Evolutionary conservation across 2,113 vertebrate species (phyloP).

Genomic region (Sigmodon hispidus): DNA sequence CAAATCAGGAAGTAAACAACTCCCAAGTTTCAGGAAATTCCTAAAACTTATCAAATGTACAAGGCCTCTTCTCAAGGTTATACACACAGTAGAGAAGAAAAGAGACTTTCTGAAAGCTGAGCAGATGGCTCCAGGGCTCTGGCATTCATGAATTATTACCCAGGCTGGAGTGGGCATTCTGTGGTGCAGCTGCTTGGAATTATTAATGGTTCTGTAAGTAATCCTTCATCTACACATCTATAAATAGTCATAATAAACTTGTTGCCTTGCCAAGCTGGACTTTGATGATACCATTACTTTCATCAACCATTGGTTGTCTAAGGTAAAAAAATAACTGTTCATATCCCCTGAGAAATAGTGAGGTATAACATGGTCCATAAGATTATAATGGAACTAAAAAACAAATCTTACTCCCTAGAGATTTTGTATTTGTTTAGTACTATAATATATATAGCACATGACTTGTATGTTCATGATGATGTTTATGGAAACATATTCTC

Average conservation of each 20-base stretch:
- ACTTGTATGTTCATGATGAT: background rate
- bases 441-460: background rate
- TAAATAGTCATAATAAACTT: background rate
- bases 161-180: background rate
- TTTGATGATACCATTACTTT: background rate
- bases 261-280: background rate
- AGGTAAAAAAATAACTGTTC: background rate
- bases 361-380: background rate
- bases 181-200: background rate
- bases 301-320: background rate
- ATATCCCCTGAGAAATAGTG: background rate
- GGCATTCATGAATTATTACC: background rate
- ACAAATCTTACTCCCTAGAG: background rate
- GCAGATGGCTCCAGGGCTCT: background rate
- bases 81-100: background rate
- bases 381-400: background rate
- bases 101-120: background rate
- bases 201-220: background rate
- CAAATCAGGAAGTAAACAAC: background rate
- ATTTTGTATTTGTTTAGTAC: background rate
- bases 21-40: background rate
- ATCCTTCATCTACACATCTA: background rate
- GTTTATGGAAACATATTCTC: background rate
- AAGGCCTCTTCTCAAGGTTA: background rate
- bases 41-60: background rate